Evolutionary conservation across 2,113 vertebrate species (phyloP), one percentile per base, ranked within the genome.

Genomic region (Chionomys nivalis): DNA sequence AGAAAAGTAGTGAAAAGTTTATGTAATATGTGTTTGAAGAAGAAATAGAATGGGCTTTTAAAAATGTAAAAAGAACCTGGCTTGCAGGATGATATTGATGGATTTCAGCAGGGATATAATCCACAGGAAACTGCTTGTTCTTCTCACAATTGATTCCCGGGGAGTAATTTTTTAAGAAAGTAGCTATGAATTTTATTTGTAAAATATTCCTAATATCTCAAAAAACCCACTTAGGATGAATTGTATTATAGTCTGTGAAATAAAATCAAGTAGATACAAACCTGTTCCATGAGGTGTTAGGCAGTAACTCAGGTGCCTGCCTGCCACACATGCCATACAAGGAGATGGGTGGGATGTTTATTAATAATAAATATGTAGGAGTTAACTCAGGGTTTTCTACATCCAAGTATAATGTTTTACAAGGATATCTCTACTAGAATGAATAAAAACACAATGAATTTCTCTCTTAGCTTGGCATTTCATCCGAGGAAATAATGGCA

Each of bases 111-210:
- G 16, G 31, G 21, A 92, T 39, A 1, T 79, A 92, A 55, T 93
- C 13, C 78, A 76, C 36, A 89, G 66, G 49, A 47, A 91, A 87
- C 3, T 65, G 21, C 39, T 26, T 88, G 61, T 66, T 90, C 8
- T 13, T 87, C 8, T 17, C 78, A 28, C 61, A 89, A 3, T 3
- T 65, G 23, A 79, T 70, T 61, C 31, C 36, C 3, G 72, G 13
- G 31, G 55, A 90, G 21, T 73, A 28, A 47, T 44, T 90, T 86
- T 82, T 95, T 17, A 95, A 93, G 58, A 87, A 89, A 90, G 52
- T 89, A n/a, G 4, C 44, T 87, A 0, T 63, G 55, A 65, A 14
- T 82, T 95, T 91, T 75, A 72, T 24, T 93, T 82, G 26, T 66
- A 79, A 3, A 90, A 68, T 90, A 55, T 90, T 76, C 36, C 73